Evolutionary conservation across 2,113 vertebrate species (phyloP), one percentile per base, ranked within the genome.

Genomic region (Atlantisia rogersi): DNA sequence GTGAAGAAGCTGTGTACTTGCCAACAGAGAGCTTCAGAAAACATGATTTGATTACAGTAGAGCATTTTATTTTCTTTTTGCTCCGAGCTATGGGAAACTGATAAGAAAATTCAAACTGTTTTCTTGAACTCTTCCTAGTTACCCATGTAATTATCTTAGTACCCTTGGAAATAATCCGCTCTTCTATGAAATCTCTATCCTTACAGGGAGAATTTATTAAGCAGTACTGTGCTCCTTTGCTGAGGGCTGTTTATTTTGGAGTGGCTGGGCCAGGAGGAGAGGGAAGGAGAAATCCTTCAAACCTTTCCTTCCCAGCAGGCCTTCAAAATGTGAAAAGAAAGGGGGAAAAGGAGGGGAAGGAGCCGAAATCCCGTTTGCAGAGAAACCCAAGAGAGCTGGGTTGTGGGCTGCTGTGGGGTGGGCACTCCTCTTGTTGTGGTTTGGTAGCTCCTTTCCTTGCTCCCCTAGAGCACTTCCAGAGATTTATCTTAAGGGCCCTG

Each of bases 81-180:
- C 94, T 96, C 42, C 82, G 48, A 96, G 94, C 95, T 88, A 96
- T 92, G 91, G 88, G 86, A 92, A 94, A 71, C 86, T 68, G 95
- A 95, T 97, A 96, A 96, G 94, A 95, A 96, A 96, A 97, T 91
- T 92, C 94, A 93, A 75, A 92, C 95, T 95, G 88, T 96, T 95
- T 88, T 78, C 94, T 88, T 96, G 86, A 96, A 95, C 94, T 89
- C 77, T 94, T 94, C 91, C 91, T 95, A 67, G 69, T 92, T 95
- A 95, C 95, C 89, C 93, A 84, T 95, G 81, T 94, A 95, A 97
- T 96, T 97, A 97, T 95, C 91, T 97, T 59, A 31, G 76, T 94
- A 93, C 55, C 83, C 89, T 95, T 94, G 94, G 96, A 94, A 96
- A 94, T 96, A 95, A 96, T 94, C 94, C 20, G 0, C 39, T 84